These are phyloP conservation scores for Rugalucina vietnamica DNA, from an alignment of 2,888 invertebrate genomes.

Conservation along the genomic window DNA sequence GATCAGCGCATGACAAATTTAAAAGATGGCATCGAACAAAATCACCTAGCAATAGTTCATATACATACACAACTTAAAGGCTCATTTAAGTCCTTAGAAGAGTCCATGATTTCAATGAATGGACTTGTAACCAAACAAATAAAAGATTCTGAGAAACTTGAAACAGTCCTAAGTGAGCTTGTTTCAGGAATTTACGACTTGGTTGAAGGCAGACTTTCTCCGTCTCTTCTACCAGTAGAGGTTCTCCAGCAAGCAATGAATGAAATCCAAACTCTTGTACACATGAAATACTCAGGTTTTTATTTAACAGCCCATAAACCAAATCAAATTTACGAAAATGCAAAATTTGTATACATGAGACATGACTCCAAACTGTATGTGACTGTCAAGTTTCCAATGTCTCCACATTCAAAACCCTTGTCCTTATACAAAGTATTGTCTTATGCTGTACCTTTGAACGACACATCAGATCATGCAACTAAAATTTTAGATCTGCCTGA, in stretches of 20 bases:
- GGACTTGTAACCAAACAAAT: constrained; percentile 25
- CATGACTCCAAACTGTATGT: not conserved
- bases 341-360: not conserved
- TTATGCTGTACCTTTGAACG: constrained; percentile 24
- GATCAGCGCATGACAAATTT: constrained; percentile 31
- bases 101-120: constrained; percentile 13
- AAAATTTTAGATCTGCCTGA: constrained; percentile 29
- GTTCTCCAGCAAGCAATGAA: not conserved
- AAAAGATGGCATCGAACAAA: constrained; percentile 10
- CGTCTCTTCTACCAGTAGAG: not conserved
- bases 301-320: not conserved
- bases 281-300: not conserved
- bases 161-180: constrained; percentile 32
- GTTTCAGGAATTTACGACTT: constrained; percentile 30
- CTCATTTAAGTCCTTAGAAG: not conserved
- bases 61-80: not conserved
- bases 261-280: not conserved
- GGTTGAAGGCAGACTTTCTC: not conserved
- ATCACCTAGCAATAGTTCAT: not conserved
- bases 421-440: constrained; percentile 18
- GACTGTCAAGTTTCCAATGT: not conserved
- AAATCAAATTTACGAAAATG: not conserved
- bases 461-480: constrained; percentile 19
- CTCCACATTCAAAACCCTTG: constrained; percentile 2
- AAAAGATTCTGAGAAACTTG: constrained; percentile 8